Conservation (phyloP, 1,140 invertebrate species). For the Apis mellifera region DNA sequence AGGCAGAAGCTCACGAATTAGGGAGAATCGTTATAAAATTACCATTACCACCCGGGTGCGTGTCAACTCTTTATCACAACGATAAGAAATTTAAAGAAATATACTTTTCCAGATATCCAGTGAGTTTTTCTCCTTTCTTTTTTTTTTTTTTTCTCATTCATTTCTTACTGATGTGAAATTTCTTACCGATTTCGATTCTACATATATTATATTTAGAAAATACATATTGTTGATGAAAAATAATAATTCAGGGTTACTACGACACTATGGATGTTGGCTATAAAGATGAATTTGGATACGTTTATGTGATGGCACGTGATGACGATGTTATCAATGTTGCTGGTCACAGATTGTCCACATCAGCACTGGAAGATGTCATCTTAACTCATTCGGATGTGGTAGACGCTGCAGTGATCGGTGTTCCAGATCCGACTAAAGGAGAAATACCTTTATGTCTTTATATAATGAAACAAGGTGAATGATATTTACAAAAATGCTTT, state of each 20-base stretch:
- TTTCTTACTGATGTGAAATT: too few relatives aligned
- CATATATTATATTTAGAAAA: neutral
- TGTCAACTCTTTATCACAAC: constrained; percentile 91
- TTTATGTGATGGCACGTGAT: constrained; percentile 93
- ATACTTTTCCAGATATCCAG: constrained; percentile 91
- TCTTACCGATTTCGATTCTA: neutral
- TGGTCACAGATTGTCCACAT: constrained; percentile 93
- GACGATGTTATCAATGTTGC: constrained; percentile 99
- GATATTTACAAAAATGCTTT: neutral
- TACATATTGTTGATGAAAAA: too few relatives aligned
- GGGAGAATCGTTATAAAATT: constrained; percentile 92
- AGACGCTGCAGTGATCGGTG: constrained; percentile 93
- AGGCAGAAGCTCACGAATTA: constrained; percentile 86
- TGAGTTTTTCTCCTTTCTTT: constrained; percentile 83
- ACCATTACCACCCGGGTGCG: constrained; percentile 93
- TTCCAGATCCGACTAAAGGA: constrained; percentile 94
- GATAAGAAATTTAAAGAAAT: constrained; percentile 91
- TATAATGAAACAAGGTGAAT: constrained; percentile 83
- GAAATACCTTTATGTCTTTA: constrained; percentile 94
- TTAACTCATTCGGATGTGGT: constrained; percentile 90
- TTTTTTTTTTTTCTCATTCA: neutral
- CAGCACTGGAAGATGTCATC: constrained; percentile 94
- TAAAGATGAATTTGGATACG: constrained; percentile 90
- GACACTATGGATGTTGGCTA: constrained; percentile 97
- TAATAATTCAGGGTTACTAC: constrained; percentile 92